These are phyloP conservation scores for Steatocranus sp. DNA, from an alignment of 2,797 vertebrate genomes.

Conservation along the genomic window DNA sequence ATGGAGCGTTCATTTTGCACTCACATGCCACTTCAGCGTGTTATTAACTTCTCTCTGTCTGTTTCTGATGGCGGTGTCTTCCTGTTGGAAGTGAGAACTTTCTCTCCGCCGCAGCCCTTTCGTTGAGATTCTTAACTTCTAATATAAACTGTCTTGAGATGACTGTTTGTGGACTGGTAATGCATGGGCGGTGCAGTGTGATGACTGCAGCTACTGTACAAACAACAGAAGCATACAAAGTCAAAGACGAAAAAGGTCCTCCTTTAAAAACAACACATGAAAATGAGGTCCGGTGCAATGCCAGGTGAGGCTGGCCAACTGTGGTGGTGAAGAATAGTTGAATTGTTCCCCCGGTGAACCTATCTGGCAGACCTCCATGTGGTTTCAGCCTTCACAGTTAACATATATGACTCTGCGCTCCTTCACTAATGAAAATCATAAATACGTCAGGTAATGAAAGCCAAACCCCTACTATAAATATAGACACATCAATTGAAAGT, in stretches of 20 bases:
- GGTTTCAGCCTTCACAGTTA: neutral
- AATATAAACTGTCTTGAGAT: neutral
- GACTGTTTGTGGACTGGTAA: neutral
- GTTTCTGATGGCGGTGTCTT: neutral
- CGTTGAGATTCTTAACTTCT: neutral
- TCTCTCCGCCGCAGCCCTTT: neutral
- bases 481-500: slow-evolving; percentile 21
- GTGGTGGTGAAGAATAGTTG: neutral
- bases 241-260: neutral
- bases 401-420: neutral
- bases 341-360: neutral
- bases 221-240: neutral
- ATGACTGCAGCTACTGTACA: neutral
- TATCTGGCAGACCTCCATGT: neutral
- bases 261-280: neutral
- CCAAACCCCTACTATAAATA: neutral
- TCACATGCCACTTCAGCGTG: neutral
- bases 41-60: neutral
- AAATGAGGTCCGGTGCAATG: neutral
- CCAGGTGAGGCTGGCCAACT: neutral
- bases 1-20: neutral
- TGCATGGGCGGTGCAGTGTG: neutral
- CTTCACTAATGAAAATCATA: slow-evolving; percentile 9
- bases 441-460: slow-evolving; percentile 5
- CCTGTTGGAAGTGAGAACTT: neutral